A percentile compares a stretch with the other conserved stretches of the same genome.
Evolutionary conservation across 2,797 vertebrate species (phyloP).

Genomic region (Rhadinocentrus ornatus): DNA sequence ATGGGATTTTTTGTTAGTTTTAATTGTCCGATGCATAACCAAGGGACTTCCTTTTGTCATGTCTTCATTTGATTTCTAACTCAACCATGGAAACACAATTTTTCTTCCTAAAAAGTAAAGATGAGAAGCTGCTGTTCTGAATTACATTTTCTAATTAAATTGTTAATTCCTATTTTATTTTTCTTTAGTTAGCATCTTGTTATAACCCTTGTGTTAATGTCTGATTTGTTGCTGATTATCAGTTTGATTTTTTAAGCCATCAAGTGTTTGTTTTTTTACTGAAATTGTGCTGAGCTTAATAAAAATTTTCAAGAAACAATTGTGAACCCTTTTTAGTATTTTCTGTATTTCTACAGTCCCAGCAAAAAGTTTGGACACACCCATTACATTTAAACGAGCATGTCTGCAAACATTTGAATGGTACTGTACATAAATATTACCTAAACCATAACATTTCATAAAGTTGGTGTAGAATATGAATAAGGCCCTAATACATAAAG

Average conservation of each 20-base stretch:
- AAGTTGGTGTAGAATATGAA: background rate
- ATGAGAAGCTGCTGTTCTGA: constrained; percentile 4
- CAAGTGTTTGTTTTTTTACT: background rate
- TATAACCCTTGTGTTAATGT: constrained; percentile 3
- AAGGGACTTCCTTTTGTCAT: constrained; percentile 23
- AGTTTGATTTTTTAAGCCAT: constrained; percentile 1
- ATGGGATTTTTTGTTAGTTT: constrained; percentile 20
- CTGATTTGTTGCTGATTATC: constrained; percentile 12
- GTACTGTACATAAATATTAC: background rate
- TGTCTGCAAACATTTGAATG: no score
- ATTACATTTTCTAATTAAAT: background rate
- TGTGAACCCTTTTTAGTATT: background rate
- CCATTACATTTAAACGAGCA: no score
- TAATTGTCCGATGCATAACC: constrained; percentile 19
- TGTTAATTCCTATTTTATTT: background rate
- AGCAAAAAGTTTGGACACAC: no score
- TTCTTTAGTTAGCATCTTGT: background rate
- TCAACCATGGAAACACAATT: constrained; percentile 17
- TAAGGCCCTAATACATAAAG: background rate
- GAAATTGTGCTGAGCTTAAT: background rate
- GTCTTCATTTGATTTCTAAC: constrained; percentile 29
- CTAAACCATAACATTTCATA: background rate
- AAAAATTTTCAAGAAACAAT: background rate
- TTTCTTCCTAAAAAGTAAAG: constrained; percentile 19
- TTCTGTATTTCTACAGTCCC: background rate